These are phyloP conservation scores for Poliocrania exsul DNA, from an alignment of 2,797 vertebrate species.

Conservation along the genomic window DNA sequence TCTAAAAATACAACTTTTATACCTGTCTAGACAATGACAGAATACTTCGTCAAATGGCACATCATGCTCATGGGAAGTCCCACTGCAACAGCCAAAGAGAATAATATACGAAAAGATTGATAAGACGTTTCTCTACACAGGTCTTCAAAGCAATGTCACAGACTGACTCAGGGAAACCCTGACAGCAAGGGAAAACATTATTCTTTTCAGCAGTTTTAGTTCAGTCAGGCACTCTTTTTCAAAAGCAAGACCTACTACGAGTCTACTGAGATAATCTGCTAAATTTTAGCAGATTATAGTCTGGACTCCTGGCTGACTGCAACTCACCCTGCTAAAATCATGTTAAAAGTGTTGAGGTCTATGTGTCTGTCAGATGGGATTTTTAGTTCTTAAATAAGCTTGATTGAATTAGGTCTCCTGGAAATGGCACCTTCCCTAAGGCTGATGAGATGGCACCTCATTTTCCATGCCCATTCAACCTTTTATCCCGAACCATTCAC, in stretches of 20 bases:
- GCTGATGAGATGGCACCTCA: background rate
- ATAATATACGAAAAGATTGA: background rate
- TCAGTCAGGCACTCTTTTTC: background rate
- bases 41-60: background rate
- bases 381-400: conserved; percentile 1
- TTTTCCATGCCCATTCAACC: background rate
- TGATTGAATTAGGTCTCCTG: conserved; percentile 20
- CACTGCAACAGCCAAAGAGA: background rate
- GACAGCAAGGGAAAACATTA: background rate
- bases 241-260: background rate
- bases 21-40: background rate
- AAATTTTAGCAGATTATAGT: conserved; percentile 10
- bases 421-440: background rate
- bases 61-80: background rate
- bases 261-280: background rate
- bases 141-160: background rate
- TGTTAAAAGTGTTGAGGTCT: background rate
- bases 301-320: background rate
- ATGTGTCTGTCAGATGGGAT: background rate
- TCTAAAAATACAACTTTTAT: background rate
- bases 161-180: background rate
- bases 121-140: background rate
- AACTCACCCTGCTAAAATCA: background rate
- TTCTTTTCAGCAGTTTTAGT: background rate
- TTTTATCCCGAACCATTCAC: background rate